phyloP scores from a whole-genome alignment of 2,113 vertebrate species.

The Ranitomeya variabilis region DNA sequence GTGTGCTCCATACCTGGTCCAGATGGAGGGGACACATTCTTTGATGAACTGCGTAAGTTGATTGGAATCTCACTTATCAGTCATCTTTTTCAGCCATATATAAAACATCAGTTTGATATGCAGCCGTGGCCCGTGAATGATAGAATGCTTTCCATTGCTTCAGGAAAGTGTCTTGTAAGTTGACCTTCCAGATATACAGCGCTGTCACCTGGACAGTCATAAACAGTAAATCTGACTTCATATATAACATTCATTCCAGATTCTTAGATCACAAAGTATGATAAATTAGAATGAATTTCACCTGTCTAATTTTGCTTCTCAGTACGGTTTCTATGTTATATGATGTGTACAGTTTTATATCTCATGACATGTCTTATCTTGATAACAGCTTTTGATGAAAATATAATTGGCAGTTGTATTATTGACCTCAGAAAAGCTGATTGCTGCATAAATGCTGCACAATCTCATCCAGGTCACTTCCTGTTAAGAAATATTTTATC shows the following conservation, averaged over 20 bases:
- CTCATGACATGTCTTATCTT: neutral
- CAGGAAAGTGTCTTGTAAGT: neutral
- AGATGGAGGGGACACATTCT: constrained; percentile 92
- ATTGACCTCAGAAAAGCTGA: neutral
- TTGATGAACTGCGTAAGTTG: constrained; percentile 95
- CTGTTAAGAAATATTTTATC: neutral
- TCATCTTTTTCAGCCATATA: neutral
- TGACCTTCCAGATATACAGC: neutral
- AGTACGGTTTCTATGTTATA: neutral
- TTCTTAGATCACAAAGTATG: neutral
- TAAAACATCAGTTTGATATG: constrained; percentile 12
- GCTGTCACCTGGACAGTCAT: constrained; percentile 21
- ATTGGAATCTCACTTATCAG: neutral
- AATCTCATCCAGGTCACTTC: neutral
- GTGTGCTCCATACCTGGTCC: constrained; percentile 92
- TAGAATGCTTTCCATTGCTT: constrained; percentile 9
- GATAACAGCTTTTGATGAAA: neutral
- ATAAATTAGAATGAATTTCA: neutral
- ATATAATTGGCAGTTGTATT: neutral
- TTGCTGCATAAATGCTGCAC: neutral
- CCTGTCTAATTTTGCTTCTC: neutral
- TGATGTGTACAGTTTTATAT: neutral
- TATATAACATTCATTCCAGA: neutral
- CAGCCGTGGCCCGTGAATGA: neutral
- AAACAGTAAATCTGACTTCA: neutral